phyloP scores from a whole-genome alignment of 2,888 invertebrate genomes.

The Philereme vetulata region DNA sequence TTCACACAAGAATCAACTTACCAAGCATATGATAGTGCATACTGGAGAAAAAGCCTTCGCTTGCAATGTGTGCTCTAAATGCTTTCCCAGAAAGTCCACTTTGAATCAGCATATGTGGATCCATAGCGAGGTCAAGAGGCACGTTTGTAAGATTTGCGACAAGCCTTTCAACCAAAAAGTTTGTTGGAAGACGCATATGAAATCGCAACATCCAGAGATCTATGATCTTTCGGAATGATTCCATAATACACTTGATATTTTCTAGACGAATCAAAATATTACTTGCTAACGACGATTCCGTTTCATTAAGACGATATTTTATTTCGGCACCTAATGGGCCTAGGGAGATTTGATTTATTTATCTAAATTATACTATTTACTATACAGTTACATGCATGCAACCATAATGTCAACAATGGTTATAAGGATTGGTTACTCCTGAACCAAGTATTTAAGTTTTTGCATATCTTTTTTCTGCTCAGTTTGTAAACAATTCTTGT shows the following conservation, averaged over 20 bases:
- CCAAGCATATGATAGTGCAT: slow-evolving; percentile 74
- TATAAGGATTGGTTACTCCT: too few species aligned
- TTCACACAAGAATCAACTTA: slow-evolving; percentile 66
- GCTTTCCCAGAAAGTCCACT: slow-evolving; percentile 64
- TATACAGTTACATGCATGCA: too few species aligned
- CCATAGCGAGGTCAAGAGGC: slow-evolving; percentile 63
- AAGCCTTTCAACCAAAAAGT: slow-evolving; percentile 62
- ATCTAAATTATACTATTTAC: too few species aligned
- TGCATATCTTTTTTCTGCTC: too few species aligned
- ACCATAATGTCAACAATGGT: too few species aligned
- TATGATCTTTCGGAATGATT: slow-evolving; percentile 27
- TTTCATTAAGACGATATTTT: too few species aligned
- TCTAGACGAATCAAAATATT: not conserved
- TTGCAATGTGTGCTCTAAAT: slow-evolving; percentile 74
- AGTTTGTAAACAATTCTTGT: too few species aligned
- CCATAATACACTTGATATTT: not conserved
- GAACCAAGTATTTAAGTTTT: too few species aligned
- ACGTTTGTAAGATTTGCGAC: slow-evolving; percentile 59
- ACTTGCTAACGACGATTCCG: too few species aligned
- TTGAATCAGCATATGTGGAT: slow-evolving; percentile 68
- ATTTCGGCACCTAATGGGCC: too few species aligned
- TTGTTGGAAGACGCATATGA: slow-evolving; percentile 67
- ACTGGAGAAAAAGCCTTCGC: slow-evolving; percentile 71
- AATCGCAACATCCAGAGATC: slow-evolving; percentile 61
- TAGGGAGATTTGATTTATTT: too few species aligned